Conservation (phyloP, 2,113 vertebrate genomes). For the Psophia crepitans region DNA sequence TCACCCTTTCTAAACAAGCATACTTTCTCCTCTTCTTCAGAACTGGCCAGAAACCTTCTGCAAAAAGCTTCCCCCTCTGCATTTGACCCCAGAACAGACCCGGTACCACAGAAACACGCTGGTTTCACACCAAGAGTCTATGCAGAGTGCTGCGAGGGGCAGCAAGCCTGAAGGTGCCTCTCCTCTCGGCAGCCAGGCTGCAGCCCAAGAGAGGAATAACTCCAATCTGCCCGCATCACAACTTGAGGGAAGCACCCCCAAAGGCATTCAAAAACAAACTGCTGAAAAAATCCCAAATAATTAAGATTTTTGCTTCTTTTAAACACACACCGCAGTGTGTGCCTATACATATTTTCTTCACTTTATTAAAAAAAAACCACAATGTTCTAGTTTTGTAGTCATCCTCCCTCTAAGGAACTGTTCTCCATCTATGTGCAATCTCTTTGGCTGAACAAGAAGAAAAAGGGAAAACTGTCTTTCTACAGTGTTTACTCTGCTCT, state of each 20-base stretch:
- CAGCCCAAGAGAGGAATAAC: neutral
- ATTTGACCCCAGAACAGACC: accelerated
- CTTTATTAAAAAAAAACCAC: neutral
- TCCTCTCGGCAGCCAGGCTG: neutral
- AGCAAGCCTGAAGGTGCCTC: neutral
- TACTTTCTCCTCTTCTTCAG: neutral
- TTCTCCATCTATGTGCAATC: neutral
- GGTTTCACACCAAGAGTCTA: neutral
- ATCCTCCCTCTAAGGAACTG: neutral
- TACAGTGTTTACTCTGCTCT: neutral
- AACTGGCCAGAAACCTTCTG: neutral
- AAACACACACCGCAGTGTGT: accelerated
- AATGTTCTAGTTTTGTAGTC: neutral
- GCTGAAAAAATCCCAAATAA: neutral
- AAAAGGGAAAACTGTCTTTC: neutral
- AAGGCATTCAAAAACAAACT: neutral
- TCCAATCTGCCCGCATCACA: neutral
- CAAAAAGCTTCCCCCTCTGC: neutral
- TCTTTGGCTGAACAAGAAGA: neutral
- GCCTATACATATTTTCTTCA: neutral
- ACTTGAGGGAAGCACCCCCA: accelerated
- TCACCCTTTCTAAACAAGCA: neutral
- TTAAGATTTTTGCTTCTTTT: neutral
- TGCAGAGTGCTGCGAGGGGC: accelerated
- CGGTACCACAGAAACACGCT: neutral